A percentile compares a stretch with the other conserved stretches of the same genome.
These are phyloP conservation scores for Gymnoscopelus microlampas DNA, from an alignment of 2,797 vertebrate species.

Conservation along the genomic window DNA sequence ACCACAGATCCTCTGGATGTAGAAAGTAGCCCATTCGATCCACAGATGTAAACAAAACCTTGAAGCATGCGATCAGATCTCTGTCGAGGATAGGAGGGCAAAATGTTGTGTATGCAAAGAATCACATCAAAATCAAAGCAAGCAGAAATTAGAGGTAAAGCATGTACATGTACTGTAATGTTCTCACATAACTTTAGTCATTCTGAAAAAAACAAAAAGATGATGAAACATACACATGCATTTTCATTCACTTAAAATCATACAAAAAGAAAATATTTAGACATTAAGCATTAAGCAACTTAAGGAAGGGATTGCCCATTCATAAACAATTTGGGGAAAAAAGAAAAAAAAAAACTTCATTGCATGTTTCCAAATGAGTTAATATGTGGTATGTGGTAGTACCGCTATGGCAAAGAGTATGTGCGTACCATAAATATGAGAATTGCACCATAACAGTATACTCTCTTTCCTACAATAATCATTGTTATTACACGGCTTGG, in stretches of 20 bases:
- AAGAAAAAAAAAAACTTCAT: conserved; percentile 31
- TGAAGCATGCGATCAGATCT: conserved; percentile 70
- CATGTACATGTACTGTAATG: conserved; percentile 40
- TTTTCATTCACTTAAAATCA: conserved; percentile 61
- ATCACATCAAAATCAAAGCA: conserved; percentile 45
- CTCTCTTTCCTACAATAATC: conserved; percentile 35
- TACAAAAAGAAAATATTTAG: conserved; percentile 44
- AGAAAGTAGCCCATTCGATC: conserved; percentile 74
- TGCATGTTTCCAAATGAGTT: conserved; percentile 42
- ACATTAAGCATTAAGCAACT: conserved; percentile 45
- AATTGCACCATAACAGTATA: conserved; percentile 37
- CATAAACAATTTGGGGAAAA: conserved; percentile 51
- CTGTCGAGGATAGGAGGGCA: conserved; percentile 81
- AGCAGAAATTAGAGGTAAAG: conserved; percentile 73
- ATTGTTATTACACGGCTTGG: not conserved
- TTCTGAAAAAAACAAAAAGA: conserved; percentile 62
- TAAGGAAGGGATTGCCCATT: conserved; percentile 52
- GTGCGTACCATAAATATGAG: conserved; percentile 51
- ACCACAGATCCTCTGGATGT: conserved; percentile 12
- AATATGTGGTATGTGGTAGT: conserved; percentile 48
- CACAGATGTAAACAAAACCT: conserved; percentile 78
- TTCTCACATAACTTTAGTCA: conserved; percentile 72
- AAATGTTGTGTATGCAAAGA: conserved; percentile 79
- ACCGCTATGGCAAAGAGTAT: conserved; percentile 34
- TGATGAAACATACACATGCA: conserved; percentile 66